These are phyloP conservation scores for Dolichoris vasculosae DNA, from an alignment of 1,140 invertebrate species.

Conservation along the genomic window DNA sequence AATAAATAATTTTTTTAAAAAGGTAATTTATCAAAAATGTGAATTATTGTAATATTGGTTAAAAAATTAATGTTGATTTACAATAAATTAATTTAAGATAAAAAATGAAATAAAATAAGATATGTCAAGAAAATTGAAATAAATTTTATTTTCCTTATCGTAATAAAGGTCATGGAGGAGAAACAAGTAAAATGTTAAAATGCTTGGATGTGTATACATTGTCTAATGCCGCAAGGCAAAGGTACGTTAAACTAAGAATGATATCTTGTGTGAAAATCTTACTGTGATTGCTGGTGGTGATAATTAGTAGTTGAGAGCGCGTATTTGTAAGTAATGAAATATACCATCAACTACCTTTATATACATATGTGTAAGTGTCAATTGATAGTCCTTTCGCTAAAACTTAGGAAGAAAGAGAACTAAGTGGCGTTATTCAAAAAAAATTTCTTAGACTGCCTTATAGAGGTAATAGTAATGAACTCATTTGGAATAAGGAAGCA, in stretches of 20 bases:
- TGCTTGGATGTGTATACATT: background rate
- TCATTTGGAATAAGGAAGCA: too few species aligned
- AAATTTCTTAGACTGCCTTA: background rate
- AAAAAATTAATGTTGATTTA: too few species aligned
- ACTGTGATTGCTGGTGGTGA: background rate
- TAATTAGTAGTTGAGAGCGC: background rate
- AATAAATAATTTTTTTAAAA: too few species aligned
- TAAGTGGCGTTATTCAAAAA: background rate
- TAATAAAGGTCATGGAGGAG: too few species aligned
- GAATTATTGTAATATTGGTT: too few species aligned
- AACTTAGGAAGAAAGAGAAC: background rate
- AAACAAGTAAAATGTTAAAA: background rate
- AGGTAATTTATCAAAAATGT: too few species aligned
- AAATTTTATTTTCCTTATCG: too few species aligned
- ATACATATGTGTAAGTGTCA: background rate
- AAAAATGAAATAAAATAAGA: too few species aligned
- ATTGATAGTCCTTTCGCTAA: background rate
- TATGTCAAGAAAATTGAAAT: too few species aligned
- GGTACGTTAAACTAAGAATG: background rate
- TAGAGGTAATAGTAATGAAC: constrained; percentile 51
- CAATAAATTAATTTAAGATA: too few species aligned
- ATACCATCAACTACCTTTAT: background rate
- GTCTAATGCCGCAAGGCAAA: background rate
- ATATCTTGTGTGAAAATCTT: background rate
- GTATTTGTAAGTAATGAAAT: background rate